phyloP scores from a whole-genome alignment of 2,113 vertebrate species.

The Corvus cornix region DNA sequence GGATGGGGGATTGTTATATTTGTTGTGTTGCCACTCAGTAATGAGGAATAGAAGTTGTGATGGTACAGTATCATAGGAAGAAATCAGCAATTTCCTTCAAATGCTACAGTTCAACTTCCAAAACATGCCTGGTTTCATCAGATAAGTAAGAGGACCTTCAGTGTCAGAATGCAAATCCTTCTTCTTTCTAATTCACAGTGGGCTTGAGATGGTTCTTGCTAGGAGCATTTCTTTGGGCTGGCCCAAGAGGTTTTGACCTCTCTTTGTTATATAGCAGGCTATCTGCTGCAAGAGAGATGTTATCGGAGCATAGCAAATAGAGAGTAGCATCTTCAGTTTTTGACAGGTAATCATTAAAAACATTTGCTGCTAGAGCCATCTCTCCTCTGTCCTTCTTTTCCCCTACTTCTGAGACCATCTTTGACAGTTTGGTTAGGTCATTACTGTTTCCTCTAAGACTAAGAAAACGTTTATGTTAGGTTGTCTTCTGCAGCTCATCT shows the following conservation, averaged over 20 bases:
- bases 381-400: background rate
- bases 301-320: background rate
- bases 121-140: slow-evolving; percentile 1
- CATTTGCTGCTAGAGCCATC: background rate
- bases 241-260: background rate
- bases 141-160: background rate
- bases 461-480: background rate
- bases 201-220: background rate
- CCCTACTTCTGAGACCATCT: background rate
- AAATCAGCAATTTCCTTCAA: slow-evolving; percentile 5
- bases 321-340: background rate
- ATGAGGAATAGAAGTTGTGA: background rate
- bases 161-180: slow-evolving; percentile 19
- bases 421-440: background rate
- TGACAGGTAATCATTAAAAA: background rate
- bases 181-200: background rate
- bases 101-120: slow-evolving; percentile 4
- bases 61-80: background rate
- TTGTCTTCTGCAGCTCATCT: background rate
- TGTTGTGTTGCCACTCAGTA: background rate
- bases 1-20: background rate
- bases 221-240: background rate
- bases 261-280: background rate
- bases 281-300: background rate
- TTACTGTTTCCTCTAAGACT: background rate